phyloP scores from a whole-genome alignment of 2,113 vertebrate species.

The Elanoides forficatus region DNA sequence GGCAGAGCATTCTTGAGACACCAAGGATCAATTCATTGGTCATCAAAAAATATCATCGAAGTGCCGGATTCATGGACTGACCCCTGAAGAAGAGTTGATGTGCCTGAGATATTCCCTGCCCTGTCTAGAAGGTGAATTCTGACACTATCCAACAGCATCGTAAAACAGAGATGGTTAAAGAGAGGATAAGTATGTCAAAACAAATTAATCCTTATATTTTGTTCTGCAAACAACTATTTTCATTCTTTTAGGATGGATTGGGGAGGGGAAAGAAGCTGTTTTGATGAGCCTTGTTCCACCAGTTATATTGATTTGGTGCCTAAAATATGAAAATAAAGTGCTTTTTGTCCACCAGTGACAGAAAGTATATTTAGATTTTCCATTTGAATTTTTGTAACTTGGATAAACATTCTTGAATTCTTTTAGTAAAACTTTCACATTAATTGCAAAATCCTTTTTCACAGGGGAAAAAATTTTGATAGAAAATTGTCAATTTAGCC shows the following conservation, averaged over 20 bases:
- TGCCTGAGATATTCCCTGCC: background rate
- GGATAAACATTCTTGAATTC: background rate
- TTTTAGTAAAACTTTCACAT: background rate
- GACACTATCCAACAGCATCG: background rate
- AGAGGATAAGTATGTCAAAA: background rate
- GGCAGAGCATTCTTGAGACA: background rate
- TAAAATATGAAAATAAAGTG: background rate
- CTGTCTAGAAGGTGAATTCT: background rate
- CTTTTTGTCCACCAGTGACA: background rate
- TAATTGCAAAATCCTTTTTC: background rate
- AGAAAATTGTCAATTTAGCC: background rate
- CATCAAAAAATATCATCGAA: background rate
- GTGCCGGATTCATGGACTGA: background rate
- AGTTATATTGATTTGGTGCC: background rate
- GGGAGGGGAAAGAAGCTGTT: background rate
- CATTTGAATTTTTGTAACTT: background rate
- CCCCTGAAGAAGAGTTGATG: background rate
- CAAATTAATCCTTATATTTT: background rate
- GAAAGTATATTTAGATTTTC: background rate
- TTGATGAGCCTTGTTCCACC: background rate
- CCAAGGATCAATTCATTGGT: background rate
- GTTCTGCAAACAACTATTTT: background rate
- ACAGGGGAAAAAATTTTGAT: background rate
- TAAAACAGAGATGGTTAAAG: background rate
- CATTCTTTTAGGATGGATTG: background rate